A percentile compares a stretch with the other conserved stretches of the same genome.
These are phyloP conservation scores for Chiridota heheva DNA, from an alignment of 35 echinoderm and acorn worm species.

Conservation along the genomic window DNA sequence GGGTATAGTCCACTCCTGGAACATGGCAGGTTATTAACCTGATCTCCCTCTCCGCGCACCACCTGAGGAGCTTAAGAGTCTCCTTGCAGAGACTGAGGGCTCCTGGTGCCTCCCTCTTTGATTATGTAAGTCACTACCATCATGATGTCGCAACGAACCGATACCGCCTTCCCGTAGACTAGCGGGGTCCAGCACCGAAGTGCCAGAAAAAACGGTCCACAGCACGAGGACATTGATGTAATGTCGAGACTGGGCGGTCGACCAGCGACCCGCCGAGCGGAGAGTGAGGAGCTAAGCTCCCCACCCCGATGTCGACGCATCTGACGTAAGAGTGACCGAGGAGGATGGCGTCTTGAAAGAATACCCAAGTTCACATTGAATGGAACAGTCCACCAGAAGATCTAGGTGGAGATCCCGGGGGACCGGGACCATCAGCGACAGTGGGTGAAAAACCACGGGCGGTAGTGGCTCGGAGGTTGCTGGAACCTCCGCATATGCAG, in stretches of 20 bases:
- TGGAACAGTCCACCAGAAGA: not conserved
- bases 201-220: no score
- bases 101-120: slow-evolving; percentile 34
- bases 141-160: not conserved
- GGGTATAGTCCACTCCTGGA: slow-evolving; percentile 34
- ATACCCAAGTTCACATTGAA: not conserved
- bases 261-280: not conserved
- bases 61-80: slow-evolving; percentile 7
- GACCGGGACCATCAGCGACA: not conserved
- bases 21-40: not conserved
- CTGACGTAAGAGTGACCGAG: no score
- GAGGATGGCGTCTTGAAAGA: not conserved
- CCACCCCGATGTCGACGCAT: not conserved
- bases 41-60: slow-evolving; percentile 24
- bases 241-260: no score
- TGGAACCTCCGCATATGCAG: not conserved
- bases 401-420: not conserved
- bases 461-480: not conserved
- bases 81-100: slow-evolving; percentile 3
- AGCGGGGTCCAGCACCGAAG: no score
- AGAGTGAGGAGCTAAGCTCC: not conserved
- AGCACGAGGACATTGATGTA: no score
- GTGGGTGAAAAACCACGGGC: not conserved
- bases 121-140: slow-evolving; percentile 25
- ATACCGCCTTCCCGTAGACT: not conserved